Base-by-base conservation (phyloP, 2,888 invertebrate species). In the Polietes domitor region DNA sequence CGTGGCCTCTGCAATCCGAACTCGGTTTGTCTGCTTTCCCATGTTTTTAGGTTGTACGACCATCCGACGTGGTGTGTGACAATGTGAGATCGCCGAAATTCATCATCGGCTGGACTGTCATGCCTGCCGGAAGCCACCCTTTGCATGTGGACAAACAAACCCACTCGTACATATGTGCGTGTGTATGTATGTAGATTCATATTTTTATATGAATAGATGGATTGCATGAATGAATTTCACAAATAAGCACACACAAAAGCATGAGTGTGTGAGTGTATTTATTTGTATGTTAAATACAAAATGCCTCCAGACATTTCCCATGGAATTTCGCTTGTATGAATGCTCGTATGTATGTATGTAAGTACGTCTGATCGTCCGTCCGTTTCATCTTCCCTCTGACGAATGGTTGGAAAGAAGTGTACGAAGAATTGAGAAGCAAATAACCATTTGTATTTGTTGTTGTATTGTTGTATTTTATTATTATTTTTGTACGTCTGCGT, bases 221-320 rank as follows among this genome's bases (percentile, higher is more conserved):
- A 77, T 65, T 73, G 65, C 28, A 19, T 53, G 63, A 37, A 61
- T 83, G 79, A 76, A 83, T 77, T 80, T 80, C 47, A 71, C 71
- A 63, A 77, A 78, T 55, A 83, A 77, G 70, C 68, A 72, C 78
- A 83, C 32, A 77, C 43, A 78, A 50, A 58, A 43, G 41, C 28
- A 50, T 37, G 73, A 70, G 26, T 63, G 47, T 63, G 73, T 70
- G 55, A 17, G 28, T 32, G 26, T 79, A 80, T 75, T 77, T 85
- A 72, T 24, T 24, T 63, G 63, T 79, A 68, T 87, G 83, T 87
- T 87, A 86, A 87, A 87, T 82, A 82, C 81, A 82, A 86, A 83
- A 85, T 47, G 89, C 89, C 85, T 73, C 9, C 82, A 87, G 88
- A 77, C 85, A 87, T 87, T 89, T 88, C 89, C 87, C 89, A 90